Evolutionary conservation across 2,888 invertebrate species (phyloP), one percentile per base, ranked within the genome.

Genomic region (Aspidiotus destructor): DNA sequence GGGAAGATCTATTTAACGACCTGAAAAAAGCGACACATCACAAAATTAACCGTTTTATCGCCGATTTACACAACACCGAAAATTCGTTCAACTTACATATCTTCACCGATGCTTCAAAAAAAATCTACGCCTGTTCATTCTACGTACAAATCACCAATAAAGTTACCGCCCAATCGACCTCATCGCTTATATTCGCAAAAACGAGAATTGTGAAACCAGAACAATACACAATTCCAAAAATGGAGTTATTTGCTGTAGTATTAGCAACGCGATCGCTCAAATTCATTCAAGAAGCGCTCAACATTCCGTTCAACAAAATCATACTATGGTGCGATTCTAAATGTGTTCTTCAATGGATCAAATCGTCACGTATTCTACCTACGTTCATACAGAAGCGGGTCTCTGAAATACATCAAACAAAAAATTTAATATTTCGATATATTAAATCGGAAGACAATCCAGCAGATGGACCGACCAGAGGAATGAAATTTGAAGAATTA

Each of bases 401-500:
- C 7, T 8, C 7, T 7, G 60, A 60, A 41, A 60, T 60, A 6
- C 40, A 28, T n/a, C 8, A 13, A 8, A 40, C 7, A 13, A n/a
- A 60, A n/a, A 40, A 17, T n/a, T 5, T 7, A 13, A n/a, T 8
- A 55, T n/a, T 60, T 28, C 15, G 41, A 7, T 60, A 60, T n/a
- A 42, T 60, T 41, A 40, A 40, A 60, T 60, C 60, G 13, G 11
- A 60, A 41, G 42, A 60, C 7, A 60, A 60, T 41, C 60, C 41
- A 7, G 60, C 60, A 7, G 60, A 60, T 13, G n/a, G 40, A 13
- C 17, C 41, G 6, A 41, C 41, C 7, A 28, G 60, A 60, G 60
- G 60, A 6, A 41, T n/a, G 42, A 28, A 13, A 13, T 41, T 41
- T 8, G 17, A 41, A 15, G 42, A n/a, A n/a, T 60, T 41, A n/a